phyloP scores from a whole-genome alignment of 2,113 vertebrate genomes.

The Vanacampus margaritifer region DNA sequence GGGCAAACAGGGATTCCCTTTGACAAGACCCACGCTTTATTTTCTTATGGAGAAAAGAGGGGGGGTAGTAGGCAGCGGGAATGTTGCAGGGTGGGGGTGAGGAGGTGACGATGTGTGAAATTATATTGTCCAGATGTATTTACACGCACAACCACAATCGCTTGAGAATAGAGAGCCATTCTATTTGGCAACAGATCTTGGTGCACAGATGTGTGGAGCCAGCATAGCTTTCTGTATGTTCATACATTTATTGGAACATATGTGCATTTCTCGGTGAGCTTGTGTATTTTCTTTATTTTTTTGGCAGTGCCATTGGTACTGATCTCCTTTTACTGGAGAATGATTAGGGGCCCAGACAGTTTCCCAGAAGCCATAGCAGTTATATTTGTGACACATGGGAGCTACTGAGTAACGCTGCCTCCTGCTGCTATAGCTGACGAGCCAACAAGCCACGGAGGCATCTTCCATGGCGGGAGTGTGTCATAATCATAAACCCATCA shows the following conservation, averaged over 20 bases:
- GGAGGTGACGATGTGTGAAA: constrained; percentile 60
- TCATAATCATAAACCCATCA: constrained; percentile 33
- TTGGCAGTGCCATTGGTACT: constrained; percentile 25
- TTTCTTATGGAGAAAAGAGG: constrained; percentile 28
- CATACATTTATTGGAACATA: constrained; percentile 3
- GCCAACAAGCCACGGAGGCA: constrained; percentile 51
- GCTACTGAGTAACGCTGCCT: constrained; percentile 65
- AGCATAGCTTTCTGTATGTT: constrained; percentile 3
- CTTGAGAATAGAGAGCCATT: constrained; percentile 34
- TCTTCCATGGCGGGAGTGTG: constrained; percentile 18
- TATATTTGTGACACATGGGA: constrained; percentile 54
- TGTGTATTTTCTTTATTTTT: constrained; percentile 34
- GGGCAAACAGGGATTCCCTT: constrained; percentile 65
- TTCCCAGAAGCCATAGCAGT: constrained; percentile 67
- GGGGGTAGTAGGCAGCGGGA: not conserved
- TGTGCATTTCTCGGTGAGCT: constrained; percentile 26
- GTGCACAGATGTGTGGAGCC: constrained; percentile 24
- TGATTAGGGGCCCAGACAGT: constrained; percentile 45
- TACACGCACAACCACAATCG: constrained; percentile 39
- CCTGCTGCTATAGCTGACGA: constrained; percentile 48
- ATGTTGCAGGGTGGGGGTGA: constrained; percentile 15
- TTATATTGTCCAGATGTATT: constrained; percentile 68
- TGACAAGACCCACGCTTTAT: constrained; percentile 65
- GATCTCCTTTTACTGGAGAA: constrained; percentile 53
- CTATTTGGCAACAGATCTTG: constrained; percentile 26